Evolutionary conservation across 1,140 invertebrate genomes (phyloP).

Genomic region (Ceratina calcarata): DNA sequence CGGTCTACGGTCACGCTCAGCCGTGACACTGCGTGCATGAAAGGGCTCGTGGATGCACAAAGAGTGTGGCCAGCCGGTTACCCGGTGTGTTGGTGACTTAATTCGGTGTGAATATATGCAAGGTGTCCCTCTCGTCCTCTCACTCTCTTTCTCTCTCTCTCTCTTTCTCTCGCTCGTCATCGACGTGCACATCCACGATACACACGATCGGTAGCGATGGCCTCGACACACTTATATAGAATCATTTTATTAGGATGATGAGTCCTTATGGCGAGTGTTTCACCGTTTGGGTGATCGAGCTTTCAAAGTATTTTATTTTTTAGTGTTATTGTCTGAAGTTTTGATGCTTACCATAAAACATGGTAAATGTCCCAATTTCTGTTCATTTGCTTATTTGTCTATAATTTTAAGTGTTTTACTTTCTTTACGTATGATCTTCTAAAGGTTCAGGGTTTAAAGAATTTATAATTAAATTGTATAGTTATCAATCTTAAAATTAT

Average conservation of each 20-base stretch:
- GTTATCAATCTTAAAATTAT: too few species aligned
- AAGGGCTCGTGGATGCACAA: constrained; percentile 65
- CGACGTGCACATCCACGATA: constrained; percentile 48
- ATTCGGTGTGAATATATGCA: constrained; percentile 72
- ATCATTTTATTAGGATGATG: neutral
- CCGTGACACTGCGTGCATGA: constrained; percentile 56
- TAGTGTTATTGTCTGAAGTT: too few species aligned
- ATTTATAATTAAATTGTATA: too few species aligned
- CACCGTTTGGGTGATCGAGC: too few species aligned
- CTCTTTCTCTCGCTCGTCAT: constrained; percentile 43
- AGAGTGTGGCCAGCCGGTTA: constrained; percentile 59
- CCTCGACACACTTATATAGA: constrained; percentile 29
- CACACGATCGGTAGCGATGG: constrained; percentile 52
- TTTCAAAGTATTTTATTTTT: too few species aligned
- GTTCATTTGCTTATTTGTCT: too few species aligned
- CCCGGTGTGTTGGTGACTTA: constrained; percentile 68
- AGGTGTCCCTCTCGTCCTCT: constrained; percentile 39
- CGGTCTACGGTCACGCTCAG: constrained; percentile 27
- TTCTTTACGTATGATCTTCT: too few species aligned
- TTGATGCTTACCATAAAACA: too few species aligned
- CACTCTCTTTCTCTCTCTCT: constrained; percentile 35
- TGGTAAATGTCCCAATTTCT: too few species aligned
- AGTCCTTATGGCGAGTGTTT: neutral
- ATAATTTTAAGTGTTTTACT: too few species aligned
- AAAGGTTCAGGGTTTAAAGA: too few species aligned